Conservation (phyloP, 2,888 invertebrate genomes). For the Trissolcus brochymenae region DNA sequence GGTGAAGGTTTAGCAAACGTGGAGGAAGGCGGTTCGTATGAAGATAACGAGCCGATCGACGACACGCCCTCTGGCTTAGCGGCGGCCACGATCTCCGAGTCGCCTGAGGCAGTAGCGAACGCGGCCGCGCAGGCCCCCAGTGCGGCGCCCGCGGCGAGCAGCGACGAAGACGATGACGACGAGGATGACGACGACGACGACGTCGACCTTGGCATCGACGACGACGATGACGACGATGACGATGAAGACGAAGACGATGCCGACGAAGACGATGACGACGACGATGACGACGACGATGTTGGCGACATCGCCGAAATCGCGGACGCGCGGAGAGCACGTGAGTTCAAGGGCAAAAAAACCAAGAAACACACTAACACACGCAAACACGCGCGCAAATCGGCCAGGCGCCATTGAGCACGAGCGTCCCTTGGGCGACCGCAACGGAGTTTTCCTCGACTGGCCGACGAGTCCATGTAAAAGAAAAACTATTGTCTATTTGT, state of each 20-base stretch:
- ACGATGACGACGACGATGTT: conserved; percentile 48
- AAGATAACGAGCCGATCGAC: conserved; percentile 74
- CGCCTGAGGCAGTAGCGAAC: conserved; percentile 66
- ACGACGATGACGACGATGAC: conserved; percentile 82
- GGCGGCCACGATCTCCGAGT: conserved; percentile 75
- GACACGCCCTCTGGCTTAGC: conserved; percentile 74
- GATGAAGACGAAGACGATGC: conserved; percentile 78
- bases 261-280: conserved; percentile 65
- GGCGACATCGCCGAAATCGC: conserved; percentile 81
- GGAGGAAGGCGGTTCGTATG: conserved; percentile 67
- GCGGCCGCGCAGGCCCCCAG: conserved; percentile 62
- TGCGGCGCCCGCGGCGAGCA: conserved; percentile 63
- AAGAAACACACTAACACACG: conserved; percentile 71
- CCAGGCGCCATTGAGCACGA: conserved; percentile 21
- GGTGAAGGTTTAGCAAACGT: conserved; percentile 70
- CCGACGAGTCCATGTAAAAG: background rate
- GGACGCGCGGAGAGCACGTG: conserved; percentile 87
- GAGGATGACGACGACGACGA: conserved; percentile 75
- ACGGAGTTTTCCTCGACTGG: background rate
- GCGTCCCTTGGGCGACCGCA: background rate
- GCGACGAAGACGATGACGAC: conserved; percentile 79
- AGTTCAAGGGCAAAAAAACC: conserved; percentile 83
- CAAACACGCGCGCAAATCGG: conserved; percentile 67
- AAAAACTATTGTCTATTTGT: no score
- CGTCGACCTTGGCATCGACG: conserved; percentile 74